Evolutionary conservation across 92 coral and sea anemone genomes (phyloP).

Genomic region (Umimayanthus kanabou): DNA sequence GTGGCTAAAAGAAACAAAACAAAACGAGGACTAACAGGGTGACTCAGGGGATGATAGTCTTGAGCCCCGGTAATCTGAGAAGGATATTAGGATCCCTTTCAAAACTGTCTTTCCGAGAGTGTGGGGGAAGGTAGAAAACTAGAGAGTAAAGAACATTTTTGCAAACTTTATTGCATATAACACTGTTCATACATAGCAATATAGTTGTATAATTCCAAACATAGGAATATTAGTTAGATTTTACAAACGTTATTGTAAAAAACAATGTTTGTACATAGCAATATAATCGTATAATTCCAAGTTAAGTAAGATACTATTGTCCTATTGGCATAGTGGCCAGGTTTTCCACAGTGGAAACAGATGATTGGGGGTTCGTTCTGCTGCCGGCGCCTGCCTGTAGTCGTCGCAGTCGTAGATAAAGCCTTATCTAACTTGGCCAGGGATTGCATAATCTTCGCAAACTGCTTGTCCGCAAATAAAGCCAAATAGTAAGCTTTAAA

Average conservation of each 20-base stretch:
- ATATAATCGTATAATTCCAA: not conserved
- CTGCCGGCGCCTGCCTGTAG: not conserved
- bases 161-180: not conserved
- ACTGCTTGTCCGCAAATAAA: conserved; percentile 29
- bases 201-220: not conserved
- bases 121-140: not conserved
- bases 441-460: conserved; percentile 14
- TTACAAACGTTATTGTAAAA: not conserved
- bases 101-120: conserved; percentile 5
- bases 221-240: not conserved
- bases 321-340: conserved; percentile 1
- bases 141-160: not conserved
- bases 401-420: not conserved
- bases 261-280: not conserved
- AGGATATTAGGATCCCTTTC: not conserved
- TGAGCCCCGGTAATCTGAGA: conserved; percentile 18
- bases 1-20: not conserved
- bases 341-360: conserved; percentile 33
- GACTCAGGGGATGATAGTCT: conserved; percentile 11
- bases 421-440: conserved; percentile 17
- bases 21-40: not conserved
- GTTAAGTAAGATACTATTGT: not conserved
- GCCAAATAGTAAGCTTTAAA: conserved; percentile 40
- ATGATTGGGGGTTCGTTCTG: not conserved
- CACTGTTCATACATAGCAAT: not conserved